These are phyloP conservation scores for Erebia epiphron DNA, from an alignment of 2,888 invertebrate genomes.

Conservation along the genomic window DNA sequence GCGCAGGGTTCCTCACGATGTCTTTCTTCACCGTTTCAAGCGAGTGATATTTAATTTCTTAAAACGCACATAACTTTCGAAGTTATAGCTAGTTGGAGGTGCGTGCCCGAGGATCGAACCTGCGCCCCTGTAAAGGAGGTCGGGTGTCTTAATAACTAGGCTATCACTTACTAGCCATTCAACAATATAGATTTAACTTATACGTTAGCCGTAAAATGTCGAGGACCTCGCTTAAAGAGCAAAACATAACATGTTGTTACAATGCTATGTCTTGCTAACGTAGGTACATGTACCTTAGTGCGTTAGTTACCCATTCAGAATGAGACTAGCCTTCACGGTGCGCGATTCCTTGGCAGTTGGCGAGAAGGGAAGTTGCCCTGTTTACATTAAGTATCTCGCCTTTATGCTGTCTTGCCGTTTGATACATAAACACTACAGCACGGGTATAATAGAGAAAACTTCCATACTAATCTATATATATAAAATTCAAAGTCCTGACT, in stretches of 20 bases:
- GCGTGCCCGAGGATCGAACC: no score
- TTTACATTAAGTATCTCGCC: background rate
- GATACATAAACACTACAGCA: background rate
- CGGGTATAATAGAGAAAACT: background rate
- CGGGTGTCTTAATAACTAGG: no score
- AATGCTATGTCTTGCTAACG: background rate
- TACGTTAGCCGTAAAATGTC: background rate
- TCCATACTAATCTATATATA: no score
- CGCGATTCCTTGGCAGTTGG: slow-evolving; percentile 2
- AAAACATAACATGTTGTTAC: background rate
- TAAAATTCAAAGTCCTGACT: no score
- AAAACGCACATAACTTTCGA: no score
- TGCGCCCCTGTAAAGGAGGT: no score
- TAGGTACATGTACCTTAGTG: background rate
- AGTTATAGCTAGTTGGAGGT: no score
- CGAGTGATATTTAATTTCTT: no score
- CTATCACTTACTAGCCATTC: no score
- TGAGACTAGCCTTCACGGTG: slow-evolving; percentile 19
- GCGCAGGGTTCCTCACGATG: no score
- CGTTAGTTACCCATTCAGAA: slow-evolving; percentile 1
- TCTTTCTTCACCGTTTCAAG: no score
- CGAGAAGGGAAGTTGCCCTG: slow-evolving; percentile 17
- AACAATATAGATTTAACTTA: no score
- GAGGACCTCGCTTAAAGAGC: background rate
- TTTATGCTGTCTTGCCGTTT: background rate